Base-by-base conservation (phyloP, 2,888 invertebrate genomes). In the Eupithecia tripunctaria region DNA sequence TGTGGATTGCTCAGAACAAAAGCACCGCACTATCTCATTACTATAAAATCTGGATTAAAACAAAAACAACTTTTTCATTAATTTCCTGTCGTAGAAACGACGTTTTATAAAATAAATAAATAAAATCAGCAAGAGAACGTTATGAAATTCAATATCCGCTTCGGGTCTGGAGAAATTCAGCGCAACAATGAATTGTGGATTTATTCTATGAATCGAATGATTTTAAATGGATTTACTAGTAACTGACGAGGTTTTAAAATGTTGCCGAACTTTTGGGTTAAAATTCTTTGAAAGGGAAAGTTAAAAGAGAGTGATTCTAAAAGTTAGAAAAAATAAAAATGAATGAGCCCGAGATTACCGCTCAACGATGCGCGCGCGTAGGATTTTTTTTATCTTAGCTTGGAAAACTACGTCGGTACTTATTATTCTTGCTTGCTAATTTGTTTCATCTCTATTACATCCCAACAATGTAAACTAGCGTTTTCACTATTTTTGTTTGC, bases 81-180 rank as follows among this genome's bases (percentile, higher is more conserved):
- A 94, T 93, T 91, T 94, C 93, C 93, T 92, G 91, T 86, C 88
- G 89, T 86, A 86, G 86, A 85, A 86, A 85, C 86, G 82, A 82
- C 81, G 21, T 51, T 51, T 85, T 75, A 89, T 82, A 84, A 90
- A 90, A 88, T 83, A 86, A 88, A 85, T 75, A 89, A 91, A 89
- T 89, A 91, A 89, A 91, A 86, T 82, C 88, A 89, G 89, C 90
- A 89, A 89, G 89, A 87, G 89, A 89, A 89, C 88, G 85, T 85
- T 89, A 92, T 91, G 91, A 91, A 92, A 93, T 93, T 92, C 91
- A 93, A 94, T 94, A 93, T 94, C 94, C 94, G 93, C 76, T 83
- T 29, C 78, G 82, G 84, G 86, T 81, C 86, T 81, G 76, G 81
- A 81, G 83, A 82, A 89, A 85, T 89, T 88, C 90, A 90, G 84